Base-by-base conservation (phyloP, 2,113 vertebrate genomes). In the Gopherus flavomarginatus region DNA sequence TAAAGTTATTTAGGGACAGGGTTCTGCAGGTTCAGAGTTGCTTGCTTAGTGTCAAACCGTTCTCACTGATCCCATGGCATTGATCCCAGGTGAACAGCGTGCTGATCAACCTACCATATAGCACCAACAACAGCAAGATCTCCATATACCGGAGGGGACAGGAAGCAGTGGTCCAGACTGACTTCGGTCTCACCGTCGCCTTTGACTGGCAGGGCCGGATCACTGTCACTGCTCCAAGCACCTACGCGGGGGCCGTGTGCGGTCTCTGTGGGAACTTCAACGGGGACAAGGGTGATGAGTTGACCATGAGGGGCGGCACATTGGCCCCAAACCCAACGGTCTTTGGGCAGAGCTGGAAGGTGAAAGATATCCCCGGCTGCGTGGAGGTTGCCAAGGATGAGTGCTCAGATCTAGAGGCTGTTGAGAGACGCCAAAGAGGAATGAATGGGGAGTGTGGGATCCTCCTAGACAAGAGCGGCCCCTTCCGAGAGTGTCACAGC, bases 221-320 rank as follows among this genome's bases (percentile, higher is more conserved):
- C 26, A 95, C 91, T 4, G 90, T 98, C 59, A 90, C 95, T 14
- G 93, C 94, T 3, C 95, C 95, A 31, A 97, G 90, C 35, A 94
- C 84, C 92, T 98, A 97, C 44, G 96, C 89, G 57, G 94, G 95
- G 6, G 81, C 52, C 8, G n/a, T 97, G 19, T 97, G 97, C 7
- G 98, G 98, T 4, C 97, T 98, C 17, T 98, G 98, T 87, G 98
- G 98, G 19, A 98, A 98, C 95, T 98, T 97, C 87, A 98, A 98
- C 5, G 88, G 95, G 26, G 62, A 98, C 86, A 38, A 80, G 26
- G 44, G 75, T 19, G 98, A 98, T 85, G 98, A 98, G 56, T 24
- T 96, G 22, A 90, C 56, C 35, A 79, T 31, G 26, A 53, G 38
- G 3, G 10, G 50, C 12, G 91, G 97, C 1, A 49, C 62, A 1